phyloP scores from a whole-genome alignment of 2,113 vertebrate species.

The Equus quagga region DNA sequence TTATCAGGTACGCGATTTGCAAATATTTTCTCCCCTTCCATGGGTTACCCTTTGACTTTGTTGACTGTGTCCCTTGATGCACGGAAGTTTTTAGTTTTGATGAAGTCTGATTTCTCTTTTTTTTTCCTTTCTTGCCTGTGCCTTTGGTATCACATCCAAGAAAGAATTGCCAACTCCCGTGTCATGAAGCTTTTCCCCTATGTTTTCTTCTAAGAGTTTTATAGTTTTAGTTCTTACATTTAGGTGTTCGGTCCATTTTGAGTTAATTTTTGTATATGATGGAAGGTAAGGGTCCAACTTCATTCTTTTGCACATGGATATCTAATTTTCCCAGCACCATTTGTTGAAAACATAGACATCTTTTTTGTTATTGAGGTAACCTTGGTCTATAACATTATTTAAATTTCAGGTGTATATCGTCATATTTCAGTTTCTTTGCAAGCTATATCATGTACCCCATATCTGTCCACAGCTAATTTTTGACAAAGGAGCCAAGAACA shows the following conservation, averaged over 20 bases:
- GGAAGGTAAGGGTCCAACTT: not conserved
- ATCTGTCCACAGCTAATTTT: no score
- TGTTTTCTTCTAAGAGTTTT: not conserved
- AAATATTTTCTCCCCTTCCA: not conserved
- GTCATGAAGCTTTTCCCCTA: not conserved
- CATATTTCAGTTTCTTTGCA: no score
- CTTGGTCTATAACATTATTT: no score
- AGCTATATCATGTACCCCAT: no score
- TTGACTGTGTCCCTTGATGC: not conserved
- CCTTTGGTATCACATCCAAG: not conserved
- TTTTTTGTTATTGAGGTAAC: not conserved
- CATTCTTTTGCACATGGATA: not conserved
- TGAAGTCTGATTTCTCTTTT: not conserved
- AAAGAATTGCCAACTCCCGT: not conserved
- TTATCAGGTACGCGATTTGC: not conserved
- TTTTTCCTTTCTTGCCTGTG: not conserved
- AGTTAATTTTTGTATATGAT: not conserved
- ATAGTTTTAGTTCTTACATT: not conserved
- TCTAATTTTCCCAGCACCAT: not conserved
- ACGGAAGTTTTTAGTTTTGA: not conserved
- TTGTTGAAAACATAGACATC: not conserved
- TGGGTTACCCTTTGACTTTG: not conserved
- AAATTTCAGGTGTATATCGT: no score
- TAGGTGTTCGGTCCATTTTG: not conserved
- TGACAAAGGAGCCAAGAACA: no score